A percentile compares a stretch with the other conserved stretches of the same genome.
These are phyloP conservation scores for Rhorus exstirpatorius DNA, from an alignment of 2,888 invertebrate genomes.

Conservation along the genomic window DNA sequence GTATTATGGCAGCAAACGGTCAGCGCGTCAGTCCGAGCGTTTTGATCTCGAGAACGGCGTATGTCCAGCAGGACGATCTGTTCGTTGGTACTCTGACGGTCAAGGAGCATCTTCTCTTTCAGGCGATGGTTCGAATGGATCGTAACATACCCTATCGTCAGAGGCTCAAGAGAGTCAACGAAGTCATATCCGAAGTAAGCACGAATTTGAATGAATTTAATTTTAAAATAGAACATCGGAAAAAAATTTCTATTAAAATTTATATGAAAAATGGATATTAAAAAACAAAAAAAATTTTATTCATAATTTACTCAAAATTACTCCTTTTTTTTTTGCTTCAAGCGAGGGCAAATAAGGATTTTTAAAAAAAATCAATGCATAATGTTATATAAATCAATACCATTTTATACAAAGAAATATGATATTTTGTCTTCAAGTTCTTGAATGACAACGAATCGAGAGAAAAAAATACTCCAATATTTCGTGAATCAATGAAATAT, in stretches of 20 bases:
- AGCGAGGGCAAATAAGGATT: too few relatives aligned
- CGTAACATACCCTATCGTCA: conserved; percentile 90
- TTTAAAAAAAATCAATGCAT: too few relatives aligned
- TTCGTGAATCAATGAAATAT: too few relatives aligned
- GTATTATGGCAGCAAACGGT: conserved; percentile 91
- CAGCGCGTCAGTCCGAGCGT: conserved; percentile 91
- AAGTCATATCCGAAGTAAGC: conserved; percentile 93
- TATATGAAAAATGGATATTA: conserved; percentile 1
- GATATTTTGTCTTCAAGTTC: too few relatives aligned
- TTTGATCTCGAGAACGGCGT: conserved; percentile 93
- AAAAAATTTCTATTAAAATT: conserved; percentile 7
- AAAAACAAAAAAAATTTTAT: too few relatives aligned
- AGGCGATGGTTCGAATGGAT: conserved; percentile 95
- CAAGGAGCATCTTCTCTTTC: conserved; percentile 94
- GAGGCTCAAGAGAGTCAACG: conserved; percentile 93
- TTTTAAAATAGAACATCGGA: conserved; percentile 1
- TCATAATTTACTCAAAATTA: too few relatives aligned
- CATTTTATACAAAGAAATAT: too few relatives aligned
- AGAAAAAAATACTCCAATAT: too few relatives aligned
- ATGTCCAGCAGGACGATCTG: conserved; percentile 97
- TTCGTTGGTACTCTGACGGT: conserved; percentile 97
- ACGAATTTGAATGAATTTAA: too few relatives aligned
- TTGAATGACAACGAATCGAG: too few relatives aligned
- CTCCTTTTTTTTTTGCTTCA: too few relatives aligned
- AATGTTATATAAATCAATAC: too few relatives aligned